Percentiles rank a stretch among this genome's conserved stretches.
These are phyloP conservation scores for Dasysyrphus tricinctus DNA, from an alignment of 2,888 invertebrate species.

Conservation along the genomic window DNA sequence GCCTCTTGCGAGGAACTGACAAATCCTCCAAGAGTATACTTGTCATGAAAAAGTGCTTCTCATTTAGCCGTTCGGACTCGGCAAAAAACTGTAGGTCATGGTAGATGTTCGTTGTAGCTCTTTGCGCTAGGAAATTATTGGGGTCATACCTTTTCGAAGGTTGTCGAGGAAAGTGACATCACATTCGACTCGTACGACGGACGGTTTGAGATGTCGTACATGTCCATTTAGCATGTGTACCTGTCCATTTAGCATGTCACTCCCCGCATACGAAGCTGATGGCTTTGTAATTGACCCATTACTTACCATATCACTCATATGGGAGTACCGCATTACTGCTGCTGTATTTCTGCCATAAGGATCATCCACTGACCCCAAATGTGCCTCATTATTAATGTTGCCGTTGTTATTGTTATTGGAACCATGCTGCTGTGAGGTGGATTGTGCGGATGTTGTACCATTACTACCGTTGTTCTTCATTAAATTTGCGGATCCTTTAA, in stretches of 20 bases:
- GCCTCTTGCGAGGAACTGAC: too few relatives aligned
- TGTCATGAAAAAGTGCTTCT: too few relatives aligned
- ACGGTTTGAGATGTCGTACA: conserved; percentile 75
- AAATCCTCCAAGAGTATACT: too few relatives aligned
- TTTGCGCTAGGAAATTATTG: conserved; percentile 83
- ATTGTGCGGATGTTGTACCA: conserved; percentile 79
- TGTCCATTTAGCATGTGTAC: conserved; percentile 48
- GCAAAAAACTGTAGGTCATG: conserved; percentile 85
- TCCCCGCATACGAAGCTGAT: conserved; percentile 76
- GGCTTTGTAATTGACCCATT: conserved; percentile 83
- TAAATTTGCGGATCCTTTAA: conserved; percentile 70
- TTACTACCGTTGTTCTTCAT: conserved; percentile 77
- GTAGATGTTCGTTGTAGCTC: conserved; percentile 86
- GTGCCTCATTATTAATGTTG: conserved; percentile 64
- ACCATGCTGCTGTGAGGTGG: conserved; percentile 75
- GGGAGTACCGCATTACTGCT: conserved; percentile 83
- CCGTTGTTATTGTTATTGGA: conserved; percentile 51
- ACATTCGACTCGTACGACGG: conserved; percentile 79
- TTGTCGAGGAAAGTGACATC: conserved; percentile 81
- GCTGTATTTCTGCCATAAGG: conserved; percentile 76
- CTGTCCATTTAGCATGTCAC: conserved; percentile 77
- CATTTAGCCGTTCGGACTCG: too few relatives aligned
- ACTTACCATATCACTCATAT: conserved; percentile 84
- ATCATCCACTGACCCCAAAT: conserved; percentile 76
- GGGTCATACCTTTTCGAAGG: conserved; percentile 88